Evolutionary conservation across 2,888 invertebrate genomes (phyloP).

Genomic region (Magallana nippona): DNA sequence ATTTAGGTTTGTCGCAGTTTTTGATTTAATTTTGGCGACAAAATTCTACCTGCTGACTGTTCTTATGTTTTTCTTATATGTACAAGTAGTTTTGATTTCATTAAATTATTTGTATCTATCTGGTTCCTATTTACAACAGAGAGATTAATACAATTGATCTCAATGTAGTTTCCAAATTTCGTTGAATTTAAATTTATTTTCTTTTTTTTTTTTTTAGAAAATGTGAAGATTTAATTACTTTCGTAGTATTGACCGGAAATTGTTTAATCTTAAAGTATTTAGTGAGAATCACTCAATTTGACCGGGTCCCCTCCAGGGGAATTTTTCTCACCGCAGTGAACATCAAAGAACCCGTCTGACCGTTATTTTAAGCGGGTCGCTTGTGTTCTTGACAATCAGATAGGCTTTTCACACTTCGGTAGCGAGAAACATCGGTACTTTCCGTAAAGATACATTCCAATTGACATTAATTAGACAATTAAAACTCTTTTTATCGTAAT

Average conservation of each 20-base stretch:
- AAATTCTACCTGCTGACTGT: no score
- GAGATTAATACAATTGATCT: no score
- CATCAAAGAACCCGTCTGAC: constrained; percentile 20
- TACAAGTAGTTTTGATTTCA: no score
- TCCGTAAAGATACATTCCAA: constrained; percentile 8
- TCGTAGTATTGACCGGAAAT: not conserved
- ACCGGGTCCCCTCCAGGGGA: not conserved
- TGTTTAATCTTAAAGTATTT: not conserved
- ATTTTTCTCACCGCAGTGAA: constrained; percentile 1
- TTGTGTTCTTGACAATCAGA: constrained; percentile 37
- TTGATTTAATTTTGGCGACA: no score
- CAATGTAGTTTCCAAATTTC: no score
- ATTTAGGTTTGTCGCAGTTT: no score
- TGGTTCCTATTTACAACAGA: no score
- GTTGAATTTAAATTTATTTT: no score
- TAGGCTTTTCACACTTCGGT: constrained; percentile 38
- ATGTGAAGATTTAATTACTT: not conserved
- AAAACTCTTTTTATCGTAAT: constrained; percentile 26
- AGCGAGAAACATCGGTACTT: constrained; percentile 23
- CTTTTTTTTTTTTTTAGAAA: no score
- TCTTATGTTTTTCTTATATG: no score
- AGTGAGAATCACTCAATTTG: constrained; percentile 30
- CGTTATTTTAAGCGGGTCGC: constrained; percentile 19
- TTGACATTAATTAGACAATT: constrained; percentile 42
- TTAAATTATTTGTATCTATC: no score